Evolutionary conservation across 1,140 invertebrate genomes (phyloP).

Genomic region (Nasonia giraulti): DNA sequence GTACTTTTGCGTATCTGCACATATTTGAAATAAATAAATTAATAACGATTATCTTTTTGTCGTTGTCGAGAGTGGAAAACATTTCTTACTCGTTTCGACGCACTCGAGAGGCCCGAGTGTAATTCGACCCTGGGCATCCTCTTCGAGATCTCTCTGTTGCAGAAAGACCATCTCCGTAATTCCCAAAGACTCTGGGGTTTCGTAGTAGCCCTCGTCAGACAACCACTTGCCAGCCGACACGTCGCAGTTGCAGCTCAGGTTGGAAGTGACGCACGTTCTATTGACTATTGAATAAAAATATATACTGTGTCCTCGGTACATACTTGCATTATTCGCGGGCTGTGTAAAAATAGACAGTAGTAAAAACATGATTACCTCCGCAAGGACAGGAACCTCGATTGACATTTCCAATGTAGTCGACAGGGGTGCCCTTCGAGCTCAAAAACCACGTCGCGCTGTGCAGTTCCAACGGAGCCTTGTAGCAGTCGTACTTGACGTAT

Average conservation of each 20-base stretch:
- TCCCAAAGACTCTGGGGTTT: slow-evolving; percentile 85
- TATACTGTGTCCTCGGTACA: slow-evolving; percentile 34
- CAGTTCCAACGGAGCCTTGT: slow-evolving; percentile 89
- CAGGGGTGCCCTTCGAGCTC: slow-evolving; percentile 85
- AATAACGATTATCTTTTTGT: background rate
- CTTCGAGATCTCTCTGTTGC: slow-evolving; percentile 87
- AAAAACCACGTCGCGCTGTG: slow-evolving; percentile 94
- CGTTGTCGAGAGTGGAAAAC: background rate
- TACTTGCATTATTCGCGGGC: background rate
- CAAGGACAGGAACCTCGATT: slow-evolving; percentile 80
- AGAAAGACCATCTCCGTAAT: slow-evolving; percentile 93
- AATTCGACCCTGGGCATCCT: slow-evolving; percentile 88
- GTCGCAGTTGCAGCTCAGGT: slow-evolving; percentile 91
- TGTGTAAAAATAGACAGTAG: background rate
- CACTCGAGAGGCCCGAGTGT: slow-evolving; percentile 93
- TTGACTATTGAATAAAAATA: slow-evolving; percentile 73
- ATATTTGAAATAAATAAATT: background rate
- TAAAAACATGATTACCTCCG: slow-evolving; percentile 76
- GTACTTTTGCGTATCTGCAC: slow-evolving; percentile 90
- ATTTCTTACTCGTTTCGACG: slow-evolving; percentile 90
- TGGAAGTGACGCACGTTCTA: slow-evolving; percentile 85
- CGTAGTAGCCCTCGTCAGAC: slow-evolving; percentile 90
- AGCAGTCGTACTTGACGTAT: slow-evolving; percentile 93
- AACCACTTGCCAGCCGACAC: slow-evolving; percentile 89
- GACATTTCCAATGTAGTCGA: slow-evolving; percentile 89